phyloP scores from a whole-genome alignment of 2,797 vertebrate species.

The Tapirus indicus region DNA sequence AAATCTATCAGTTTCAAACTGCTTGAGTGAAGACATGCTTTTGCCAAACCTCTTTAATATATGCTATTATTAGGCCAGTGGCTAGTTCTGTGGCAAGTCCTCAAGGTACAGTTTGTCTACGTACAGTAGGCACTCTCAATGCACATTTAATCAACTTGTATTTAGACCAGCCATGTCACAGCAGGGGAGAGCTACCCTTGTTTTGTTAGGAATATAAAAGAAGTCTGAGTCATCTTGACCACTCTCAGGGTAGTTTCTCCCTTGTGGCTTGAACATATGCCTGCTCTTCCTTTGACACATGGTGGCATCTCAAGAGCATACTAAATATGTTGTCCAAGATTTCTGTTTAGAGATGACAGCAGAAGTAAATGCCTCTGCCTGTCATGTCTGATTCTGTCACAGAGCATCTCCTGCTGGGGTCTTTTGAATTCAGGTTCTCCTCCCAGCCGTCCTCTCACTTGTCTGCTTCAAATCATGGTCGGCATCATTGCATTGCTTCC shows the following conservation, averaged over 20 bases:
- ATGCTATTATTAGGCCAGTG: not conserved
- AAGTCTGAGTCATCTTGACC: not conserved
- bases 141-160: slow-evolving; percentile 27
- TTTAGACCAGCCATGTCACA: not conserved
- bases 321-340: slow-evolving; percentile 52
- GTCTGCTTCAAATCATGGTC: not conserved
- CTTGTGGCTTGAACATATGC: slow-evolving; percentile 50
- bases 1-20: slow-evolving; percentile 33
- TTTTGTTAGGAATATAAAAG: not conserved
- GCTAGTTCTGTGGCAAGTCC: not conserved
- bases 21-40: not conserved
- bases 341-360: slow-evolving; percentile 58
- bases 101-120: not conserved
- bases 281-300: not conserved
- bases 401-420: slow-evolving; percentile 32
- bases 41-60: not conserved
- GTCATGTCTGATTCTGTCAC: slow-evolving; percentile 70
- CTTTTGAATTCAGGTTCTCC: slow-evolving; percentile 46
- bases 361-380: slow-evolving; percentile 41
- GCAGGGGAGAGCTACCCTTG: not conserved
- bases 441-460: not conserved
- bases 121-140: not conserved
- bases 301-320: slow-evolving; percentile 21
- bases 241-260: not conserved
- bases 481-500: not conserved